phyloP scores from a whole-genome alignment of 2,113 vertebrate genomes.

The Rhinolophus sinicus region DNA sequence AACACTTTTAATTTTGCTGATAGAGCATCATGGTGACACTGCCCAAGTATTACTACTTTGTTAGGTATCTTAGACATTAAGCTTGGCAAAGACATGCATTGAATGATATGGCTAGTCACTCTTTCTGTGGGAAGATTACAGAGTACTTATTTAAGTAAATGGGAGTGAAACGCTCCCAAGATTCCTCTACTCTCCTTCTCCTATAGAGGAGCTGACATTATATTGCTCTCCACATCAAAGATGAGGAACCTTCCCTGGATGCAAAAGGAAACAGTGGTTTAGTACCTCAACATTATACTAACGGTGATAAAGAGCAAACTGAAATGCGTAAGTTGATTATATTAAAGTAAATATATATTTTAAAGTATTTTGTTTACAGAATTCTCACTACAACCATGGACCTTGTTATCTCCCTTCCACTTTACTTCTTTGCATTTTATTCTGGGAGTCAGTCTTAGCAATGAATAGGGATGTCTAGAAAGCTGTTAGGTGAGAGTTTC shows the following conservation, averaged over 20 bases:
- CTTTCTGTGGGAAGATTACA: neutral
- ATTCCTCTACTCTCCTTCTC: neutral
- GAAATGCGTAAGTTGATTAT: neutral
- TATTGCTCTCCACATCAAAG: neutral
- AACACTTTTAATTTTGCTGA: neutral
- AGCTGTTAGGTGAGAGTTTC: neutral
- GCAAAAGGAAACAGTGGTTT: neutral
- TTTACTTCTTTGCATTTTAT: conserved; percentile 2
- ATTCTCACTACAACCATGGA: neutral
- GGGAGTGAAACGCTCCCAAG: neutral
- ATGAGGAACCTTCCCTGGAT: neutral
- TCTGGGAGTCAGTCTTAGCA: neutral
- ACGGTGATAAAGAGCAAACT: neutral
- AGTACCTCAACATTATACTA: neutral
- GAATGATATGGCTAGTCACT: neutral
- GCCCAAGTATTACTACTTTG: neutral
- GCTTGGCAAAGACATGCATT: neutral
- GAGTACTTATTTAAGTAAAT: neutral
- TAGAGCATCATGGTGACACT: neutral
- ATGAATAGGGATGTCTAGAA: neutral
- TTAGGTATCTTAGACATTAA: neutral
- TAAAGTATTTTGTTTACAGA: conserved; percentile 31
- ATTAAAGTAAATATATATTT: conserved; percentile 19
- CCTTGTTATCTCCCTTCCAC: neutral
- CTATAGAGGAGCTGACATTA: neutral